phyloP scores from a whole-genome alignment of 2,113 vertebrate species.

The Uropsilus gracilis region DNA sequence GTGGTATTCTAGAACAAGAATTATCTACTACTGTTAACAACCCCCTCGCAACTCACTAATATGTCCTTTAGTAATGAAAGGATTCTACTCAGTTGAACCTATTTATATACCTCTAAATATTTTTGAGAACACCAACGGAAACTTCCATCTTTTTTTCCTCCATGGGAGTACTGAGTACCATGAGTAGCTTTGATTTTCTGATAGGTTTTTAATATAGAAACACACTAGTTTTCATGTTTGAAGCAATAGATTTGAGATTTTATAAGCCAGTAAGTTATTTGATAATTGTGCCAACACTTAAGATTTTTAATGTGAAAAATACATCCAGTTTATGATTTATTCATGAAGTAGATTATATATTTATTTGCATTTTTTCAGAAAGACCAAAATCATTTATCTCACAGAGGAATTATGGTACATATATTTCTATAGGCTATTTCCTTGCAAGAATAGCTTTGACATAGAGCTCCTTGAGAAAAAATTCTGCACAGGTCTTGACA shows the following conservation, averaged over 20 bases:
- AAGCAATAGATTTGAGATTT: background rate
- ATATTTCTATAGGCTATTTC: conserved; percentile 21
- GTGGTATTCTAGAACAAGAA: background rate
- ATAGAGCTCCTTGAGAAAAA: background rate
- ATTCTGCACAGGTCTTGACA: background rate
- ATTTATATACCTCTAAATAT: background rate
- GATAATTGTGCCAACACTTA: background rate
- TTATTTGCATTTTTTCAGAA: conserved; percentile 9
- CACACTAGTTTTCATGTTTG: conserved; percentile 17
- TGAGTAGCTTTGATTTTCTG: background rate
- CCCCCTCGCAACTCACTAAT: background rate
- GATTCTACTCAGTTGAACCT: background rate
- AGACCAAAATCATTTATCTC: background rate
- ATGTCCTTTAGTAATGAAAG: background rate
- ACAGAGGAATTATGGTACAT: background rate
- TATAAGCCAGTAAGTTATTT: conserved; percentile 4
- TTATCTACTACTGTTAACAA: background rate
- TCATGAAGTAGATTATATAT: background rate
- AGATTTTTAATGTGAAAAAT: conserved; percentile 34
- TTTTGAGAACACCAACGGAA: background rate
- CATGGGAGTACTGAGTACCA: background rate
- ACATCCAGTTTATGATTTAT: background rate
- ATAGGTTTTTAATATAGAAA: background rate
- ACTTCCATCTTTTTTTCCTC: background rate
- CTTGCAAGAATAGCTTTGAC: background rate